Conservation (phyloP, 35 echinoderm and acorn worm species). For the Patiria miniata region DNA sequence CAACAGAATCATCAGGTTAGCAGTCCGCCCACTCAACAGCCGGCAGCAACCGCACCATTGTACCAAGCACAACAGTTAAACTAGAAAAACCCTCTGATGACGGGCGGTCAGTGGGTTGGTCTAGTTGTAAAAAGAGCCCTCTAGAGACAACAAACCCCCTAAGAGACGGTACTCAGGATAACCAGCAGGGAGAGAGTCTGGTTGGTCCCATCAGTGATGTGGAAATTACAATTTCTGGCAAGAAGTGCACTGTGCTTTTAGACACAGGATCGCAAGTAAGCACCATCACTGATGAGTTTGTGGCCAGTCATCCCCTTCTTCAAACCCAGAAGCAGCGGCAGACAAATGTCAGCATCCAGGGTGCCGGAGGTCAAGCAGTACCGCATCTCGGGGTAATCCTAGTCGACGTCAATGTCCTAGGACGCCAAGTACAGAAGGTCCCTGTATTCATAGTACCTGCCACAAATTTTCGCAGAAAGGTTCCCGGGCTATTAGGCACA, state of each 20-base stretch:
- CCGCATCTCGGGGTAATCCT: not conserved
- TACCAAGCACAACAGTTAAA: not conserved
- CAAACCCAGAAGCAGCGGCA: no score
- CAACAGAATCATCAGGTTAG: not conserved
- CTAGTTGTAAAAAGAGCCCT: constrained; percentile 1
- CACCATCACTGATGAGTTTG: not conserved
- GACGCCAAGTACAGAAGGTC: not conserved
- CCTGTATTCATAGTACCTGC: not conserved
- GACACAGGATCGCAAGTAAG: no score
- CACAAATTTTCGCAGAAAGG: not conserved
- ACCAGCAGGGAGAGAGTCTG: not conserved
- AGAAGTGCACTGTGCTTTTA: no score
- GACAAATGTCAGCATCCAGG: constrained; percentile 4
- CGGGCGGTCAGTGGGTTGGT: not conserved
- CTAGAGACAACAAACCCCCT: not conserved
- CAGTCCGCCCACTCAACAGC: not conserved
- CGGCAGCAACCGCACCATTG: not conserved
- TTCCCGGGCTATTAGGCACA: not conserved
- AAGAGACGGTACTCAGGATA: not conserved
- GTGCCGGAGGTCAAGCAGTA: not conserved
- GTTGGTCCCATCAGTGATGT: not conserved
- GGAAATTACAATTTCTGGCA: not conserved
- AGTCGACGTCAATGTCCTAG: not conserved
- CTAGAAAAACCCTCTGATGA: not conserved
- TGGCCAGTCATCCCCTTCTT: no score